Percentiles rank a stretch among this genome's conserved stretches.
Conservation (phyloP, 2,113 vertebrate genomes). For the Lonchura striata region DNA sequence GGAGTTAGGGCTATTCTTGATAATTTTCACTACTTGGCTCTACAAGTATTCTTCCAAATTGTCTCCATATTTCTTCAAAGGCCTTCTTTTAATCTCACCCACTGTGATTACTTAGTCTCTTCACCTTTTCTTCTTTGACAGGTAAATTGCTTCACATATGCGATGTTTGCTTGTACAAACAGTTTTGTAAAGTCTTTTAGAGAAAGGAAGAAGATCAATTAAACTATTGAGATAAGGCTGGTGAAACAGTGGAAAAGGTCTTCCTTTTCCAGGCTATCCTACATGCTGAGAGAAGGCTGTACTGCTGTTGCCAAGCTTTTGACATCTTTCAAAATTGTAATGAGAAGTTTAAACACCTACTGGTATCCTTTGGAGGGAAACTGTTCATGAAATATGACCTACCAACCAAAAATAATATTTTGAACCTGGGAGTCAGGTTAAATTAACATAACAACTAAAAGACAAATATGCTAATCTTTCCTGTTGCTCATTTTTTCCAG, state of each 20-base stretch:
- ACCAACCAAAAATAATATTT: background rate
- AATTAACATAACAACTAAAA: background rate
- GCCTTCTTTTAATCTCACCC: background rate
- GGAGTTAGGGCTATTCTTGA: background rate
- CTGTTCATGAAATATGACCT: constrained; percentile 20
- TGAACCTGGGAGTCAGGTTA: background rate
- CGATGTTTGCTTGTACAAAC: background rate
- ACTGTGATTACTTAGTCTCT: background rate
- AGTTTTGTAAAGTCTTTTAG: background rate
- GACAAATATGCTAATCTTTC: background rate
- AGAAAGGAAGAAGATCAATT: background rate
- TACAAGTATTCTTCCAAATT: background rate
- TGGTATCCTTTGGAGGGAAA: background rate
- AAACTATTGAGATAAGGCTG: background rate
- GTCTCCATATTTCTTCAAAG: background rate
- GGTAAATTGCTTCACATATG: background rate
- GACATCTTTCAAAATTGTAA: constrained; percentile 5
- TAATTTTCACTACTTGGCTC: background rate
- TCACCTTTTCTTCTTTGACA: background rate
- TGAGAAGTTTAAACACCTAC: constrained; percentile 9
- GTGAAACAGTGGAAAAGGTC: background rate
- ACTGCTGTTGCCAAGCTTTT: background rate
- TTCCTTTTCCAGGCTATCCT: background rate
- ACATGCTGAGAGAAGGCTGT: background rate
- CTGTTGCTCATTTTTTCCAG: background rate